Evolutionary conservation across 2,797 vertebrate species (phyloP), one percentile per base, ranked within the genome.

Genomic region (Pangasius sanitwongsei): DNA sequence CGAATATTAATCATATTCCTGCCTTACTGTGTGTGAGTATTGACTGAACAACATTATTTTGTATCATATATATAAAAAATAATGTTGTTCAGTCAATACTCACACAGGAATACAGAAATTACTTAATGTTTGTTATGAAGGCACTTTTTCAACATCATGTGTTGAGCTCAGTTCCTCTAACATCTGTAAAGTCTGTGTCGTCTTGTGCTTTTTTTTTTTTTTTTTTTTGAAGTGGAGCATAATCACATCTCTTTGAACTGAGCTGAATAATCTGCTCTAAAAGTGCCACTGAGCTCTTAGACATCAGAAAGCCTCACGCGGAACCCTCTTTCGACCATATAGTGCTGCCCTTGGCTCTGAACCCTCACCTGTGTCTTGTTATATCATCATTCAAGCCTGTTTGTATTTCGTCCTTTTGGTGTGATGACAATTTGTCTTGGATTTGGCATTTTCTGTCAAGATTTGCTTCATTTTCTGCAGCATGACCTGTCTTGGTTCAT

Each of bases 241-340:
- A 88, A 88, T 72, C 75, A 86, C 61, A 37, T 74, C 55, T n/a
- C 53, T 81, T 89, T 81, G 63, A 89, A 48, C 88, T 34, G 34
- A 50, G 37, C 53, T 48, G 61, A 25, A 23, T 63, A 50, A 75
- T 44, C 70, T 44, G 63, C 20, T 18, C 67, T 25, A 83, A 86
- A 63, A 65, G 25, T 59, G 67, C 12, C 69, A 65, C n/a, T 53
- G 78, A 63, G 34, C 31, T 15, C 41, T 59, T 53, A 69, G 55
- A 61, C 74, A 61, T 72, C 80, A 83, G 53, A 61, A 80, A 85
- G 13, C 50, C 65, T 80, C 34, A 59, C 50, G 1, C 11, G 13
- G 53, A 82, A 37, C 87, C n/a, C 80, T 41, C 31, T 84, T 34
- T 77, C 57, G 41, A 61, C 23, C 20, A 85, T 25, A 31, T 25